phyloP scores from a whole-genome alignment of 1,140 invertebrate genomes.

The Drosophila nannoptera region DNA sequence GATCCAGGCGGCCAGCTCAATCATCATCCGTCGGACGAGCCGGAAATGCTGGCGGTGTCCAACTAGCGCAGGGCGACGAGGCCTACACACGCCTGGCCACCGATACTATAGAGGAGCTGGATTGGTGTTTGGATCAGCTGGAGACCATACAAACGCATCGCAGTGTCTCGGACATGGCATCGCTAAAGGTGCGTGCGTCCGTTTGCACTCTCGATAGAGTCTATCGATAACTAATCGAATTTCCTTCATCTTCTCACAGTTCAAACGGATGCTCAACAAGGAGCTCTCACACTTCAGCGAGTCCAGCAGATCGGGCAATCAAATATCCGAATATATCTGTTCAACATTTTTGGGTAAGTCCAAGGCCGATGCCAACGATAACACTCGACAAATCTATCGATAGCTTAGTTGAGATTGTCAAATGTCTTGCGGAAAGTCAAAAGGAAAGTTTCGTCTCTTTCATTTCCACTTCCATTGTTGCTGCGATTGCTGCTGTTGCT shows the following conservation, averaged over 20 bases:
- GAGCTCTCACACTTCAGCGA: conserved; percentile 99
- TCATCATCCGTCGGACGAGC: conserved; percentile 65
- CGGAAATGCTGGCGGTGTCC: conserved; percentile 60
- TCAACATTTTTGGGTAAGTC: conserved; percentile 97
- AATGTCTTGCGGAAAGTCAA: too few species aligned
- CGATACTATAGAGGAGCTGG: conserved; percentile 98
- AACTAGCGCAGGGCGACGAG: conserved; percentile 86
- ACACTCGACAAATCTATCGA: neutral
- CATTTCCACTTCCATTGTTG: conserved; percentile 11
- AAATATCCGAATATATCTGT: conserved; percentile 99
- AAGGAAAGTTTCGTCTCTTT: neutral
- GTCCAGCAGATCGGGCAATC: conserved; percentile 98
- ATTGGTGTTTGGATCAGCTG: conserved; percentile 99
- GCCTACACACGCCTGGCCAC: conserved; percentile 93
- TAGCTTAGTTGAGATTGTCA: neutral
- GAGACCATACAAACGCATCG: conserved; percentile 99
- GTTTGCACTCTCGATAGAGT: neutral
- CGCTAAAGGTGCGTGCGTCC: conserved; percentile 90
- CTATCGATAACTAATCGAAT: neutral
- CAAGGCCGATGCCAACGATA: neutral
- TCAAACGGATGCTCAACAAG: conserved; percentile 99
- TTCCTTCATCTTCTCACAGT: conserved; percentile 83
- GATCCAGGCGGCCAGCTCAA: conserved; percentile 78
- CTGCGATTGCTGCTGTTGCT: conserved; percentile 25
- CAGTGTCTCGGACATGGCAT: conserved; percentile 99